Conservation (phyloP, 2,888 invertebrate genomes). For the Phengaris arion region DNA sequence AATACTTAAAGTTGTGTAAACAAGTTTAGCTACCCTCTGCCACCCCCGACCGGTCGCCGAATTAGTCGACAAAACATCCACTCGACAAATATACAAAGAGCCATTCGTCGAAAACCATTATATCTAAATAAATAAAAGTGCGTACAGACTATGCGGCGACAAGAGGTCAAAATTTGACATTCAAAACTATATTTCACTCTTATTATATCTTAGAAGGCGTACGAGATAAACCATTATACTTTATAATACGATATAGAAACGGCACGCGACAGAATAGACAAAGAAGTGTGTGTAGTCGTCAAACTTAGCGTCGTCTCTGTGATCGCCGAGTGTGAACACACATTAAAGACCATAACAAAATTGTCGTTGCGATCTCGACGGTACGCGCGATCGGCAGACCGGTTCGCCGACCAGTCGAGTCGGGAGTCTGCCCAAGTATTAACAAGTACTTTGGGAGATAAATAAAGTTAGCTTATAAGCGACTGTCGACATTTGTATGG, state of each 20-base stretch:
- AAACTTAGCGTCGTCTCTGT: background rate
- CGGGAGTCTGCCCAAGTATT: slow-evolving; percentile 58
- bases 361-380: slow-evolving; percentile 48
- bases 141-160: background rate
- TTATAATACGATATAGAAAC: background rate
- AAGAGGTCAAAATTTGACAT: background rate
- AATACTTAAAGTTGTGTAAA: slow-evolving; percentile 75
- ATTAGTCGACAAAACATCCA: slow-evolving; percentile 53
- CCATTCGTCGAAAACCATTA: slow-evolving; percentile 41
- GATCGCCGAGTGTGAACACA: background rate
- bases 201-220: no score
- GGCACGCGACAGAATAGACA: background rate
- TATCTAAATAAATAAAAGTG: slow-evolving; percentile 41
- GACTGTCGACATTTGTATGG: slow-evolving; percentile 59
- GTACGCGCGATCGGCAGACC: slow-evolving; percentile 47
- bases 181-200: background rate
- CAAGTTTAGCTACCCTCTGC: slow-evolving; percentile 60
- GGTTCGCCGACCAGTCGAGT: slow-evolving; percentile 46
- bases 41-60: slow-evolving; percentile 47
- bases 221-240: background rate
- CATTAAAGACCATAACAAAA: slow-evolving; percentile 50
- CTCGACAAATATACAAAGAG: slow-evolving; percentile 41
- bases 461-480: slow-evolving; percentile 70
- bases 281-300: background rate
- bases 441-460: slow-evolving; percentile 76